These are phyloP conservation scores for Manis crassicaudata DNA, from an alignment of 2,797 vertebrate genomes.

Conservation along the genomic window DNA sequence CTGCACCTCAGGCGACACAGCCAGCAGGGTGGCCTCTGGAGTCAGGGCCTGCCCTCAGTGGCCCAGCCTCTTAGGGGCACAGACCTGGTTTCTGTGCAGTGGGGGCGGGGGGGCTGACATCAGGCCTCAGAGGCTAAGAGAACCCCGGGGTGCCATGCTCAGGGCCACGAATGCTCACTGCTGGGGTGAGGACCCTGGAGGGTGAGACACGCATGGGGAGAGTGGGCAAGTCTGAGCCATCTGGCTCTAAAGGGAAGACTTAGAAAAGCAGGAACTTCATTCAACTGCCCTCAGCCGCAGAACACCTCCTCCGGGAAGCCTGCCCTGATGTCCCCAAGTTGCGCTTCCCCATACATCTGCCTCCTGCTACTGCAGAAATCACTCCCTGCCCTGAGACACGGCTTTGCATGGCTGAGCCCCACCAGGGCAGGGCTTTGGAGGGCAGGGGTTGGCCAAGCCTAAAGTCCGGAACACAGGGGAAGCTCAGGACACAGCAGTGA, in stretches of 20 bases:
- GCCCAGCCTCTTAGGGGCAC: neutral
- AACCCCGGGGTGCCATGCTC: neutral
- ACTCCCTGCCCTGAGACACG: too few species aligned
- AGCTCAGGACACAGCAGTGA: fast-evolving
- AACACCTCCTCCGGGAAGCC: neutral
- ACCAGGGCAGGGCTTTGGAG: neutral
- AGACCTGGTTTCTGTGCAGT: neutral
- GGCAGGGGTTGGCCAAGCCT: neutral
- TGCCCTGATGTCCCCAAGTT: neutral
- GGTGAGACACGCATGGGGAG: fast-evolving
- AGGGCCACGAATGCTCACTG: fast-evolving
- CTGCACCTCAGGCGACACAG: fast-evolving
- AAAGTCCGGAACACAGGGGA: neutral
- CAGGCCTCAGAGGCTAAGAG: neutral
- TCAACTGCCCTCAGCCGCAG: neutral
- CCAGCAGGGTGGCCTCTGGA: neutral
- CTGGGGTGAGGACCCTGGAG: neutral
- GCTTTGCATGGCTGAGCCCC: neutral
- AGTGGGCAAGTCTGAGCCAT: fast-evolving
- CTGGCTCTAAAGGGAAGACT: neutral
- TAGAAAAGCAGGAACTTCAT: neutral
- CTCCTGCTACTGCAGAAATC: neutral
- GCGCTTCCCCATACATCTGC: neutral
- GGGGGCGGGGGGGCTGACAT: neutral
- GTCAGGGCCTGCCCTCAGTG: neutral